Evolutionary conservation across 2,888 invertebrate genomes (phyloP).

Genomic region (Ceratothoa steindachneri): DNA sequence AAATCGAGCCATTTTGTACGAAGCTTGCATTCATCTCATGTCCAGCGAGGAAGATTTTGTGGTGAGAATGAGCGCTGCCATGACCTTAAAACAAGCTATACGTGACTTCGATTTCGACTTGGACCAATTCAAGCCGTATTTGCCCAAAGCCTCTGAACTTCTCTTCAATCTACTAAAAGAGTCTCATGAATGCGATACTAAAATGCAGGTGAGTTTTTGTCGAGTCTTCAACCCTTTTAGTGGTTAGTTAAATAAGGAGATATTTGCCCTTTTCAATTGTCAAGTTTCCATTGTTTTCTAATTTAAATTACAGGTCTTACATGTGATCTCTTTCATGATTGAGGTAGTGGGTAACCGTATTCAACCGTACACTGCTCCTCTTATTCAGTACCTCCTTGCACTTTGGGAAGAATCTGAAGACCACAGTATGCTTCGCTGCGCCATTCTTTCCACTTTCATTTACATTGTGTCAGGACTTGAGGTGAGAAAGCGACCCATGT

Average conservation of each 20-base stretch:
- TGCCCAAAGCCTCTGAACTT: conserved; percentile 71
- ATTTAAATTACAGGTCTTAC: conserved; percentile 70
- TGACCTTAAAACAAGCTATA: conserved; percentile 74
- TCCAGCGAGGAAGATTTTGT: conserved; percentile 76
- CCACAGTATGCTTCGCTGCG: conserved; percentile 78
- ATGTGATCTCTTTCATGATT: conserved; percentile 81
- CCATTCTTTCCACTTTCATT: conserved; percentile 79
- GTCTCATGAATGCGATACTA: conserved; percentile 85
- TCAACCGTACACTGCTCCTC: conserved; percentile 64
- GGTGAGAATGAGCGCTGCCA: conserved; percentile 66
- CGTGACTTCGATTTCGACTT: conserved; percentile 89
- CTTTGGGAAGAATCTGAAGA: conserved; percentile 83
- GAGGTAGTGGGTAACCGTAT: conserved; percentile 76
- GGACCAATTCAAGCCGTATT: conserved; percentile 77
- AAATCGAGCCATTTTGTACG: conserved; percentile 73
- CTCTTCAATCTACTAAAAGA: conserved; percentile 80
- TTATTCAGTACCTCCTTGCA: conserved; percentile 77
- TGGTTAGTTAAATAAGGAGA: no score
- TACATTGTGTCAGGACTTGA: conserved; percentile 69
- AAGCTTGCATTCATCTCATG: conserved; percentile 69
- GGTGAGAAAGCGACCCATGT: conserved; percentile 22
- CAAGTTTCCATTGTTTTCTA: background rate
- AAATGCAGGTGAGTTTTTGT: conserved; percentile 57
- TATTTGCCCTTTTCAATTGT: conserved; percentile 6
- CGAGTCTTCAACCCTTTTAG: background rate